phyloP scores from a whole-genome alignment of 2,113 vertebrate species.

The Melospiza melodia region DNA sequence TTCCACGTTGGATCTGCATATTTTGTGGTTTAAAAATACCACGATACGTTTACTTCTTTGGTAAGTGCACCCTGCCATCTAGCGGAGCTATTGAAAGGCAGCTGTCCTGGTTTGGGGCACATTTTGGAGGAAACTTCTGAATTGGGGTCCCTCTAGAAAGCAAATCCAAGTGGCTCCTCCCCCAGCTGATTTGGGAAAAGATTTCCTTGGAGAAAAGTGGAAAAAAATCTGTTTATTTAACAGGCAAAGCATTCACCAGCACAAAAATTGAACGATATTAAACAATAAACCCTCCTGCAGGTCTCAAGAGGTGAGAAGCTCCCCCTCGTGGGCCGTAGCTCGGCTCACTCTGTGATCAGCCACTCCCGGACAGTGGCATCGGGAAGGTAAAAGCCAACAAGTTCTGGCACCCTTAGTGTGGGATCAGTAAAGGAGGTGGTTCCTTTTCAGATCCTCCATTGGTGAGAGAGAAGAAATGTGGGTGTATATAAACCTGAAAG shows the following conservation, averaged over 20 bases:
- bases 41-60: neutral
- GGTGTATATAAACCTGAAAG: neutral
- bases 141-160: neutral
- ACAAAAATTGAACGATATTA: neutral
- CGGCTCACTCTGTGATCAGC: neutral
- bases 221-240: neutral
- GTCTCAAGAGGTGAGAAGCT: neutral
- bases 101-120: neutral
- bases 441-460: neutral
- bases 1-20: neutral
- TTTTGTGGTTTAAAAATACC: neutral
- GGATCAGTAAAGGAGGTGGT: fast-evolving
- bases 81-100: neutral
- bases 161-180: neutral
- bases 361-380: too few species aligned
- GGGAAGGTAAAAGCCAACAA: neutral
- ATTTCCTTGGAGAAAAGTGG: neutral
- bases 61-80: too few species aligned
- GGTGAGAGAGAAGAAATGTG: neutral
- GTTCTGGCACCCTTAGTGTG: neutral
- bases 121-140: neutral
- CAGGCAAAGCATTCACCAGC: neutral
- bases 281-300: neutral
- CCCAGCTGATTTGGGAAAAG: fast-evolving
- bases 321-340: neutral